A percentile compares a stretch with the other conserved stretches of the same genome.
phyloP scores from a whole-genome alignment of 2,797 vertebrate genomes.

The Paramormyrops hopkinsi region DNA sequence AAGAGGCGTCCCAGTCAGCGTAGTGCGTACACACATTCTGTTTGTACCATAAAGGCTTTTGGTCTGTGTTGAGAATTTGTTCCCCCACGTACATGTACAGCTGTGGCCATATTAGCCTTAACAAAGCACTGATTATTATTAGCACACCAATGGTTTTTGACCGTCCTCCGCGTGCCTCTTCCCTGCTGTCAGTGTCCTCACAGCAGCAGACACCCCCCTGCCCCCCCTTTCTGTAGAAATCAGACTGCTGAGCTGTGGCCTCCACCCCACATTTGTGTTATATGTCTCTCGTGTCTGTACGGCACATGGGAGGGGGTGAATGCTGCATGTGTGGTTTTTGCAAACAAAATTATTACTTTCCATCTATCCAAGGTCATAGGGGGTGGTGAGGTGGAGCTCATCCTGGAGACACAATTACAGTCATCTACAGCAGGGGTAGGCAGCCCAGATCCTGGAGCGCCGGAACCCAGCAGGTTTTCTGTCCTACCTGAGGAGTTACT shows the following conservation, averaged over 20 bases:
- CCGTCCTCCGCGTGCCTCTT: neutral
- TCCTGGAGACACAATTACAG: neutral
- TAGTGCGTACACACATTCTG: neutral
- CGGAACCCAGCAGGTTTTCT: neutral
- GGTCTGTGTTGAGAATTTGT: neutral
- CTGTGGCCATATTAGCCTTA: neutral
- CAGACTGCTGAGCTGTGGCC: neutral
- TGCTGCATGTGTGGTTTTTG: neutral
- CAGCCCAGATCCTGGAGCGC: neutral
- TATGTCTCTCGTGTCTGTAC: neutral
- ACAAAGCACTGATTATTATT: neutral
- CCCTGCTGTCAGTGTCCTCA: neutral
- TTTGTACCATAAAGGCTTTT: neutral
- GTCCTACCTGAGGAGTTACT: neutral
- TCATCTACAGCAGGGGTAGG: neutral
- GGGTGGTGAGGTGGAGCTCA: neutral
- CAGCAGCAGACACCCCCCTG: neutral
- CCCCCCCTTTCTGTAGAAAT: neutral
- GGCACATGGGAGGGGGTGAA: neutral
- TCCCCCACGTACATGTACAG: neutral
- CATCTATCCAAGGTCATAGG: neutral
- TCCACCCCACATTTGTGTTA: neutral
- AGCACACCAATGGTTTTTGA: neutral
- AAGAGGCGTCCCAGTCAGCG: neutral
- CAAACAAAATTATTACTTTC: neutral